A percentile compares a stretch with the other conserved stretches of the same genome.
Conservation (phyloP, 1,140 invertebrate species). For the Zaprionus ghesquierei region DNA sequence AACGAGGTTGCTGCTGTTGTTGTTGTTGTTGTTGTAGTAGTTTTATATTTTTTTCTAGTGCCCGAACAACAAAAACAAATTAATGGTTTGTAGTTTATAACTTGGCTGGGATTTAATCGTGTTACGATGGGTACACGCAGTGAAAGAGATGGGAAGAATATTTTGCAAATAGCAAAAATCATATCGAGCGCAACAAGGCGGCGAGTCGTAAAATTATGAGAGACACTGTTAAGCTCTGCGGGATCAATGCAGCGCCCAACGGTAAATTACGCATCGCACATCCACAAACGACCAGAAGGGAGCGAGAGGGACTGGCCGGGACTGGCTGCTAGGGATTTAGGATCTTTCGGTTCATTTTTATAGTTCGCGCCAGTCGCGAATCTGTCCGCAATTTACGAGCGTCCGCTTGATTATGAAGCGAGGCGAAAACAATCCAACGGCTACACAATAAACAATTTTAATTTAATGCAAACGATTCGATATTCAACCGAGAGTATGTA, state of each 20-base stretch:
- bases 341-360: conserved; percentile 56
- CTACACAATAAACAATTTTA: conserved; percentile 58
- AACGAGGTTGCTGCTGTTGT: conserved; percentile 1
- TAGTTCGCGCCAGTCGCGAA: conserved; percentile 36
- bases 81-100: conserved; percentile 46
- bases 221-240: conserved; percentile 50
- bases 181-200: conserved; percentile 4
- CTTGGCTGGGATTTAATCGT: conserved; percentile 37
- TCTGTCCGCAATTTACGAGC: conserved; percentile 18
- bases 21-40: neutral
- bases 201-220: conserved; percentile 45
- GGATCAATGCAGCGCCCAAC: conserved; percentile 46
- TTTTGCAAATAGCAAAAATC: conserved; percentile 41
- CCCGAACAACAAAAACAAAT: conserved; percentile 31
- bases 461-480: conserved; percentile 54
- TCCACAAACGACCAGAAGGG: neutral
- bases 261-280: conserved; percentile 44
- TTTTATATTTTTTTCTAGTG: conserved; percentile 5
- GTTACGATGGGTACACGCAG: conserved; percentile 22
- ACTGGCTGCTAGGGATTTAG: conserved; percentile 52
- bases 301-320: neutral
- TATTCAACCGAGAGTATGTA: conserved; percentile 14
- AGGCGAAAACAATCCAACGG: conserved; percentile 30
- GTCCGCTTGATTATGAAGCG: conserved; percentile 32
- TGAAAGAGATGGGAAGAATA: neutral